Percentiles rank a stretch among this genome's conserved stretches.
Conservation (phyloP, 2,888 invertebrate genomes). For the Xiphydria camelus region DNA sequence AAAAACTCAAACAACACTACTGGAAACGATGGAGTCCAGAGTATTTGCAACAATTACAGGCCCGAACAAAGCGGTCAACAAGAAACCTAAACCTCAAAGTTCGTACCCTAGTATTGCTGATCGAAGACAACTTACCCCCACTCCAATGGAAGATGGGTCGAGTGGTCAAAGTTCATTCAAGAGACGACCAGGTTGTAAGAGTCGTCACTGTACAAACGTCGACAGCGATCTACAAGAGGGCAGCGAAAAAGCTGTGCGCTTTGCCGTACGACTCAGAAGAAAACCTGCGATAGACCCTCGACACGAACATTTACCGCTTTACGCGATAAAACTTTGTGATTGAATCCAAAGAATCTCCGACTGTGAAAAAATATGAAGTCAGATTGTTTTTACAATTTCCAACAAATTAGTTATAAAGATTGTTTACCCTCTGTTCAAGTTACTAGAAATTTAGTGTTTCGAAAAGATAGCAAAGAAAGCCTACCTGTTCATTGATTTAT, state of each 20-base stretch:
- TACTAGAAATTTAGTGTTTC: too few species aligned
- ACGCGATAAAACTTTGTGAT: too few species aligned
- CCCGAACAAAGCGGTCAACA: slow-evolving; percentile 12
- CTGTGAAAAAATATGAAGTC: too few species aligned
- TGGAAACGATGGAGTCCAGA: slow-evolving; percentile 16
- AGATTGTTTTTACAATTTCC: too few species aligned
- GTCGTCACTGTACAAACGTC: neutral
- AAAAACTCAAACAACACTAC: slow-evolving; percentile 19
- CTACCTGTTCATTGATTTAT: too few species aligned
- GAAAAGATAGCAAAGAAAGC: too few species aligned
- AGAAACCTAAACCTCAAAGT: slow-evolving; percentile 2
- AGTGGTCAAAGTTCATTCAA: slow-evolving; percentile 8
- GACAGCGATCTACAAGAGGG: neutral
- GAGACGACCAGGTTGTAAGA: slow-evolving; percentile 8
- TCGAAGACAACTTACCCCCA: slow-evolving; percentile 9
- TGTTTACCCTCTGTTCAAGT: too few species aligned
- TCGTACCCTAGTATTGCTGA: slow-evolving; percentile 14
- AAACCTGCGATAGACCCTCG: too few species aligned
- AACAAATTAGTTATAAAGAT: too few species aligned
- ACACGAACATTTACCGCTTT: too few species aligned
- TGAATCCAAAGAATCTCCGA: too few species aligned
- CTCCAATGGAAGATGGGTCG: slow-evolving; percentile 14
- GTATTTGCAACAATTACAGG: slow-evolving; percentile 16
- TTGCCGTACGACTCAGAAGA: too few species aligned
- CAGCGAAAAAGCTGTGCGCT: neutral